Percentiles rank a stretch among this genome's conserved stretches.
Evolutionary conservation across 2,113 vertebrate genomes (phyloP).

Genomic region (Panthera tigris): DNA sequence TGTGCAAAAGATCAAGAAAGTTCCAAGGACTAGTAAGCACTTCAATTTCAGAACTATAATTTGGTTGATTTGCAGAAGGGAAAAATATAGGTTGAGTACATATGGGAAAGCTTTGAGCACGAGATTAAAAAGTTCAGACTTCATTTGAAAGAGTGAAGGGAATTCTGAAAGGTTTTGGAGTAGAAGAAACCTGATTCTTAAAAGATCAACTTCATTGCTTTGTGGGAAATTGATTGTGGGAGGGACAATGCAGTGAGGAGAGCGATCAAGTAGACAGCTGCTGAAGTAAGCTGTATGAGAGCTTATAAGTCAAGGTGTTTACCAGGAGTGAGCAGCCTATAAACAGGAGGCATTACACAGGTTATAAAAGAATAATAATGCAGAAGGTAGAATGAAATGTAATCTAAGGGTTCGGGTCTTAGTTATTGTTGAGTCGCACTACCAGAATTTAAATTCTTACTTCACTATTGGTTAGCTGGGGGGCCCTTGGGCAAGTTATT

Average conservation of each 20-base stretch:
- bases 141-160: constrained; percentile 29
- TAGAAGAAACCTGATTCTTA: neutral
- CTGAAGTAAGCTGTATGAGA: neutral
- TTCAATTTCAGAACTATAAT: constrained; percentile 32
- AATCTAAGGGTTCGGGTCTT: neutral
- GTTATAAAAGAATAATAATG: neutral
- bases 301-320: neutral
- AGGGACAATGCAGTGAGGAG: neutral
- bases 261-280: neutral
- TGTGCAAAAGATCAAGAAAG: neutral
- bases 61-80: constrained; percentile 32
- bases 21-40: constrained; percentile 19
- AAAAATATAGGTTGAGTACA: constrained; percentile 43
- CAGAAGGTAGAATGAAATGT: neutral
- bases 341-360: neutral
- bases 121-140: constrained; percentile 14
- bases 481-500: neutral
- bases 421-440: neutral
- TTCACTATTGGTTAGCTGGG: neutral
- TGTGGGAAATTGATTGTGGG: neutral
- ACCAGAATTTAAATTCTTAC: neutral
- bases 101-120: neutral
- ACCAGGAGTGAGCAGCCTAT: neutral
- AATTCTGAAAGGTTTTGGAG: neutral
- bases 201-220: neutral